Conservation (phyloP, 2,888 invertebrate species). For the Entomobrya proxima region DNA sequence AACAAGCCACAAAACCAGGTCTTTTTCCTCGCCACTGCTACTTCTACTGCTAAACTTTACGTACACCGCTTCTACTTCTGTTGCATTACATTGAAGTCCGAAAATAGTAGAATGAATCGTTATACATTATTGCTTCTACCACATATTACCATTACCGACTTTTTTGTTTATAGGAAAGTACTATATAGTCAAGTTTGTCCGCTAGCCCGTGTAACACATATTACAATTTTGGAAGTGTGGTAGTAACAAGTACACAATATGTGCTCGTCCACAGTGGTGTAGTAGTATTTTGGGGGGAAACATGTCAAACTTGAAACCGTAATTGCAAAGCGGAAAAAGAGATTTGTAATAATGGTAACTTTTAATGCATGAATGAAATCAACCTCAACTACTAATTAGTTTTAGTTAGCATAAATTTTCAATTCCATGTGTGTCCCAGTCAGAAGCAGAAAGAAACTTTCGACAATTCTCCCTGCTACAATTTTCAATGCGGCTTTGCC, state of each 20-base stretch:
- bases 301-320: slow-evolving; percentile 4
- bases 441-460: slow-evolving; percentile 22
- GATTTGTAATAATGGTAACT: slow-evolving; percentile 40
- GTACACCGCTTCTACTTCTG: neutral
- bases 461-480: neutral
- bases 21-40: neutral
- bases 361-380: slow-evolving; percentile 37
- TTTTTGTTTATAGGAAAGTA: too few relatives aligned
- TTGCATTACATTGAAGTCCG: neutral
- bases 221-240: too few relatives aligned
- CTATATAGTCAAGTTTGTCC: too few relatives aligned
- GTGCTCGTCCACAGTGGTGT: neutral
- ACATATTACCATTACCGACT: too few relatives aligned
- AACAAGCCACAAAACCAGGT: slow-evolving; percentile 47
- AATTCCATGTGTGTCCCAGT: neutral
- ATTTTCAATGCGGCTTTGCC: neutral
- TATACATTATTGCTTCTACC: neutral
- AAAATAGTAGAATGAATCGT: neutral
- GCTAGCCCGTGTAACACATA: too few relatives aligned
- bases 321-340: slow-evolving; percentile 41
- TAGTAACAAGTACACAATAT: too few relatives aligned
- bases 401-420: slow-evolving; percentile 37
- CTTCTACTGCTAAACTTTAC: neutral
- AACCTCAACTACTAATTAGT: slow-evolving; percentile 41
- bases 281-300: neutral